Evolutionary conservation across 2,888 invertebrate genomes (phyloP).

Genomic region (Lamellibrachia satsuma): DNA sequence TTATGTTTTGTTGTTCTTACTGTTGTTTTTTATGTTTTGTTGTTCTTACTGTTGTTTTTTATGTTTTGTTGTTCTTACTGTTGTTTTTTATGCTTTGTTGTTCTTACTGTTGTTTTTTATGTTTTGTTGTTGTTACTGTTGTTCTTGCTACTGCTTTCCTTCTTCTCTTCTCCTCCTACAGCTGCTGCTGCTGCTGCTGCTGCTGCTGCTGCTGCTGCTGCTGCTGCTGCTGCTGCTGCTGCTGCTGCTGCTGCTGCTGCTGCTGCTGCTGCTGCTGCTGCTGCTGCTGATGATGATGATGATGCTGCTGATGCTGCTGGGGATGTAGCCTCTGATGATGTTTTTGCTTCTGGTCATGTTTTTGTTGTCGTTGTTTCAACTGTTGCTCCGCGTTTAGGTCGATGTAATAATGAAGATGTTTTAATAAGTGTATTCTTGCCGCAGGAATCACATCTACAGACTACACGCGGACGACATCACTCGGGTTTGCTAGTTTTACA

Average conservation of each 20-base stretch:
- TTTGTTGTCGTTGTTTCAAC: neutral
- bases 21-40: too few relatives aligned
- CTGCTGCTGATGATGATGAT: neutral
- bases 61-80: too few relatives aligned
- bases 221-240: neutral
- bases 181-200: neutral
- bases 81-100: too few relatives aligned
- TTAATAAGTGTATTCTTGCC: neutral
- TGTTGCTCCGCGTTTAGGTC: neutral
- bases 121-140: too few relatives aligned
- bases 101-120: too few relatives aligned
- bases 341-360: neutral
- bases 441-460: neutral
- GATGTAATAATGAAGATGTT: neutral
- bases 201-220: neutral
- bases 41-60: too few relatives aligned
- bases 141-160: too few relatives aligned
- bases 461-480: neutral
- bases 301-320: neutral
- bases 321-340: too few relatives aligned
- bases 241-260: neutral
- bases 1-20: too few relatives aligned
- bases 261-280: neutral
- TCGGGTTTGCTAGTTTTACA: neutral
- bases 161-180: too few relatives aligned